Evolutionary conservation across 2,113 vertebrate species (phyloP).

Genomic region (Barnardius zonarius): DNA sequence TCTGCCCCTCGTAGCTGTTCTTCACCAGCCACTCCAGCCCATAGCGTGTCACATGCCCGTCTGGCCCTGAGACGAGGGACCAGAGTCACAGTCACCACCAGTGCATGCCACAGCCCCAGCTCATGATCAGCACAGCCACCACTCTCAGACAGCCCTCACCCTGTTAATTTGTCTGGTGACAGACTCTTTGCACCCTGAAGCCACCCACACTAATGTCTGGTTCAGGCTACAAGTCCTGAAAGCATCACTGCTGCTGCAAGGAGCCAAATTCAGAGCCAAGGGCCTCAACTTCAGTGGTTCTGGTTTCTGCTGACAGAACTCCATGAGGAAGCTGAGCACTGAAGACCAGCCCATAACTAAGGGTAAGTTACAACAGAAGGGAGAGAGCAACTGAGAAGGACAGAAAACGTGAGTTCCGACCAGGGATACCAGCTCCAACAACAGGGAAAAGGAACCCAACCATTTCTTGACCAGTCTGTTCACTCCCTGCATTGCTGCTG

Average conservation of each 20-base stretch:
- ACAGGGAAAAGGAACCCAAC: not conserved
- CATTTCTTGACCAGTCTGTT: not conserved
- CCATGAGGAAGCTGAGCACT: not conserved
- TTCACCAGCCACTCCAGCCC: slow-evolving; percentile 84
- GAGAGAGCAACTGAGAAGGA: not conserved
- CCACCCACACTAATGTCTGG: not conserved
- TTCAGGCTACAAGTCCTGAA: not conserved
- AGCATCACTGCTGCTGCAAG: not conserved
- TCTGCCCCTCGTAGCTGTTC: slow-evolving; percentile 88
- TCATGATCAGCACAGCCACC: rapidly evolving
- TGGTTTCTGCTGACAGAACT: not conserved
- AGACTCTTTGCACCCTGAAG: not conserved
- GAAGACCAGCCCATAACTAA: not conserved
- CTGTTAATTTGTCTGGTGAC: not conserved
- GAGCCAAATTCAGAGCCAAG: not conserved
- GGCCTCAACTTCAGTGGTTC: not conserved
- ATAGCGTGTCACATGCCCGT: slow-evolving; percentile 85
- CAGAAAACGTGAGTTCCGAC: not conserved
- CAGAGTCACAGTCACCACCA: not conserved
- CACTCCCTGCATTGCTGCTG: not conserved
- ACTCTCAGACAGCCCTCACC: not conserved
- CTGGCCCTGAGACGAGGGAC: slow-evolving; percentile 78
- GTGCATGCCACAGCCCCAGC: rapidly evolving
- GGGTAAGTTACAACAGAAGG: not conserved
- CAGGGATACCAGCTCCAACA: not conserved